Base-by-base conservation (phyloP, 2,888 invertebrate species). In the Ephialtes manifestator region DNA sequence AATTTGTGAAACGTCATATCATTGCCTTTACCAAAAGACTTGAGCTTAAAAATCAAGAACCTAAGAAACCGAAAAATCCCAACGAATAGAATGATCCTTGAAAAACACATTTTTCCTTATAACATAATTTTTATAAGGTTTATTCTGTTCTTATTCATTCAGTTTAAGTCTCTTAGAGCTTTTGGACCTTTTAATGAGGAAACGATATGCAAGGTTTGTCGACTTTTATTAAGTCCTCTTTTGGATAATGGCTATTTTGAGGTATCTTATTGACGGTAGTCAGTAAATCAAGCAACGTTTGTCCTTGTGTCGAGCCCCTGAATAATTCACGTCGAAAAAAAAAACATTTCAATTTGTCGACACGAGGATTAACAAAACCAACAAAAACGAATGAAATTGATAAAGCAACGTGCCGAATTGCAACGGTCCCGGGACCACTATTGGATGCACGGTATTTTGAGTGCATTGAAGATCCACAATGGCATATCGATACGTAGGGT, bases 391-490 rank as follows among this genome's bases (percentile, higher is more conserved):
- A 80, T 77, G 76, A 83, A 85, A 80, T 76, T 65, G 79, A 74
- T 67, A 72, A 77, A 83, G 80, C 82, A 77, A 76, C 72, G 80
- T 51, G 75, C 58, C 79, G 67, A 82, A 83, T 83, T 82, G 75
- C 71, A 71, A 7, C 28, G 79, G 67, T 76, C 65, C 71, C 35
- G 15, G 58, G 35, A 58, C 60, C 39, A 67, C 46, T 58, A 68
- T 15, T 35, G 68, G 63, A 35, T 67, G 68, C 39, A 55, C 51
- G 79, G 67, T 85, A 85, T 85, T 85, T 85, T 77, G 80, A 85
- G 85, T 83, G 85, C 85, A 85, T 85, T 83, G 80, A 85, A 68
- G 72, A 85, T 72, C 85, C 58, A 85, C 85, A 85, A 85, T 85
- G 85, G 83, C 72, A 80, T 85, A 85, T 85, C 85, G 85, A 85